Percentiles rank a stretch among this genome's conserved stretches.
Evolutionary conservation across 2,113 vertebrate species (phyloP).

Genomic region (Nothocercus julius): DNA sequence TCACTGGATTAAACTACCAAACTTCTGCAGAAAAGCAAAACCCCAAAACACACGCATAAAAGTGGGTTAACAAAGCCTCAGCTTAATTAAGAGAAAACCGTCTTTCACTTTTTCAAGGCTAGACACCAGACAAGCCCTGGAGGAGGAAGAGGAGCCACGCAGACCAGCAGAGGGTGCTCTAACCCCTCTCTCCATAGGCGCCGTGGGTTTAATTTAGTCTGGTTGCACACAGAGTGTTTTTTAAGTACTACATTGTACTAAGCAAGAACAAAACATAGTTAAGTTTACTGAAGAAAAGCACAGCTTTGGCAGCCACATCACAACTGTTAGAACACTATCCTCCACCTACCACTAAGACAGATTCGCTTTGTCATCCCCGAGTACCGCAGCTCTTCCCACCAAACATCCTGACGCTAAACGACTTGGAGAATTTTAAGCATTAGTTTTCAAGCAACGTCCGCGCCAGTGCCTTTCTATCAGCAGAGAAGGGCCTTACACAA

Average conservation of each 20-base stretch:
- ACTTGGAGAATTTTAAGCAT: neutral
- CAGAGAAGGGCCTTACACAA: neutral
- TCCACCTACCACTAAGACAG: neutral
- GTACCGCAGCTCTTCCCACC: neutral
- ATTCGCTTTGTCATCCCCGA: neutral
- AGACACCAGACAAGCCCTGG: neutral
- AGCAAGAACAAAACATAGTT: neutral
- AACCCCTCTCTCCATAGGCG: neutral
- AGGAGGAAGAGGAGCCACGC: neutral
- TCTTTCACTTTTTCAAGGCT: neutral
- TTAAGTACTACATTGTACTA: neutral
- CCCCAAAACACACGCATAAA: neutral
- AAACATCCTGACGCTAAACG: neutral
- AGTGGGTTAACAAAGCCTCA: neutral
- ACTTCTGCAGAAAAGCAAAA: neutral
- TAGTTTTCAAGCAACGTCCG: neutral
- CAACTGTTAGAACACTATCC: neutral
- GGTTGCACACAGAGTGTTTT: neutral
- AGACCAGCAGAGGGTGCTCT: conserved; percentile 40
- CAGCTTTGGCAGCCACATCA: conserved; percentile 26
- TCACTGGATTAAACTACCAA: neutral
- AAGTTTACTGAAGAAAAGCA: neutral
- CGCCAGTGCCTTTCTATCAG: neutral
- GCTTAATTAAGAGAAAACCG: neutral
- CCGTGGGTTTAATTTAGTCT: neutral